Evolutionary conservation across 2,888 invertebrate genomes (phyloP), one percentile per base, ranked within the genome.

Genomic region (Celastrina argiolus): DNA sequence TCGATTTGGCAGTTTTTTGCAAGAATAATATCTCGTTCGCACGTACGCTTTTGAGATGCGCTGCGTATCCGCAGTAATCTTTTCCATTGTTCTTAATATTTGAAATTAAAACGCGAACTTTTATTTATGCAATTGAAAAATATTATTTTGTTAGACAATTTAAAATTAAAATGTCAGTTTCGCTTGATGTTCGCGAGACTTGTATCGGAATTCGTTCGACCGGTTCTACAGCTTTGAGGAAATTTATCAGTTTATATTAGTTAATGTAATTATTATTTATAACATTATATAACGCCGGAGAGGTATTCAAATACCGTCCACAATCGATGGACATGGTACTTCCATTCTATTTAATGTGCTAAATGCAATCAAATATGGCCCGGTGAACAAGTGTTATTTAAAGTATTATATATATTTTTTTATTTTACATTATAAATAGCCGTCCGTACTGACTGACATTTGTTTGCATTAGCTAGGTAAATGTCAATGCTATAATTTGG

Each of bases 81-180:
- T 8, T 18, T 39, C 14, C 16, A 16, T 16, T 16, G 6, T 42
- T 39, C 14, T 39, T 39, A 39, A 39, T 7, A 36, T 34, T 34
- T 34, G 3, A 39, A 39, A 39, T 39, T 4, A 31, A 31, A 4
- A 31, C 31, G 7, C 31, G 31, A 1, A 31, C 2, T 41, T 12
- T 42, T 16, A n/a, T 6, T 42, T 42, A 5, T 14, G n/a, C n/a
- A 6, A 42, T 42, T 42, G 16, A 42, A 31, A 6, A 31, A 31
- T 18, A 8, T 18, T 18, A 18, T 45, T 8, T 45, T 45, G 16
- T 18, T 18, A 7, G n/a, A n/a, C n/a, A 18, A 45, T 45, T 45
- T 45, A 16, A 45, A 51, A 51, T 51, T 51, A 22, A 51, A 51
- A 51, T 51, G 12, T 51, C 12, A 51, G 12, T 51, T 51, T 51